These are phyloP conservation scores for Tinea pellionella DNA, from an alignment of 2,888 invertebrate genomes.

Conservation along the genomic window DNA sequence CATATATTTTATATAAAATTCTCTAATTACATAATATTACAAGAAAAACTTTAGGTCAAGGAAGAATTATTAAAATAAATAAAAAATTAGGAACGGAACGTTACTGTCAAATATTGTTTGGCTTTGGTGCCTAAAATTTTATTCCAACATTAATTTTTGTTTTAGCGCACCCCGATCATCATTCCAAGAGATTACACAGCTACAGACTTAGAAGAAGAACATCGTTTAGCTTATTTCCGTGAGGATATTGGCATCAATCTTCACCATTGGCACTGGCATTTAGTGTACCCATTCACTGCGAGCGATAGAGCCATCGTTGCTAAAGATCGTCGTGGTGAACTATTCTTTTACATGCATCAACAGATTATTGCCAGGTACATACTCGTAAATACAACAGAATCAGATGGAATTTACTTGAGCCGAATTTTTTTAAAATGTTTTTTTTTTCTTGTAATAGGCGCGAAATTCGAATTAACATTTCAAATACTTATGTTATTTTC, in stretches of 20 bases:
- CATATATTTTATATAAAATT: too few species aligned
- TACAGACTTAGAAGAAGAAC: slow-evolving; percentile 82
- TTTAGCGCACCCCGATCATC: slow-evolving; percentile 71
- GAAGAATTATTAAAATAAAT: too few species aligned
- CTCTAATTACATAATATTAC: too few species aligned
- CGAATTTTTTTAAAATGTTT: too few species aligned
- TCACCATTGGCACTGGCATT: slow-evolving; percentile 87
- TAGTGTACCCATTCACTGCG: slow-evolving; percentile 78
- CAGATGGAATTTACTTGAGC: too few species aligned
- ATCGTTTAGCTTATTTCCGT: slow-evolving; percentile 83
- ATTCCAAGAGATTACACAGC: slow-evolving; percentile 84
- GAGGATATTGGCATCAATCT: slow-evolving; percentile 85
- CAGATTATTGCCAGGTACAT: slow-evolving; percentile 57
- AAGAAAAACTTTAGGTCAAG: too few species aligned
- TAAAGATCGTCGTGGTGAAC: slow-evolving; percentile 82
- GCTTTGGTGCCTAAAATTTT: background rate
- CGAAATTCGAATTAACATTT: background rate
- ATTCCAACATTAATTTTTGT: slow-evolving; percentile 17
- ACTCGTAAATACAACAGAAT: background rate
- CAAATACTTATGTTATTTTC: background rate
- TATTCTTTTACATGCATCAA: slow-evolving; percentile 84
- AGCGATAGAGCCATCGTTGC: slow-evolving; percentile 69
- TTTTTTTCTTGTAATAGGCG: too few species aligned
- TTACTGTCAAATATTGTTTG: slow-evolving; percentile 19
- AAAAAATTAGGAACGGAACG: slow-evolving; percentile 12